Conservation (phyloP, 1,140 invertebrate genomes). For the Drosophila orena region DNA sequence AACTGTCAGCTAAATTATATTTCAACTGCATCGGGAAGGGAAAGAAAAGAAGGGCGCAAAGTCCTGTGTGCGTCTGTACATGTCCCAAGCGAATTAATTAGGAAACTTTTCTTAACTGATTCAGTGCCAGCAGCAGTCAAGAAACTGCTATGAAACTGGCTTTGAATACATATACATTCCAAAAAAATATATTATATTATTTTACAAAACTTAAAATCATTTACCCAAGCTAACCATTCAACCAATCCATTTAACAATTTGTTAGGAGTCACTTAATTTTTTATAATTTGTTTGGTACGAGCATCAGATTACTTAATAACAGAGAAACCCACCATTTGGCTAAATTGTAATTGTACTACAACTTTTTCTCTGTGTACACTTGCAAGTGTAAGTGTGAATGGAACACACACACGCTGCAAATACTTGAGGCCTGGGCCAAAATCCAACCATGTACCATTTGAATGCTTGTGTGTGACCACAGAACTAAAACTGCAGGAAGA, state of each 20-base stretch:
- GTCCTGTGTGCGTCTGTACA: constrained; percentile 29
- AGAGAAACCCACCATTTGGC: too few relatives aligned
- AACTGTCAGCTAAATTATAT: constrained; percentile 77
- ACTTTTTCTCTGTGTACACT: neutral
- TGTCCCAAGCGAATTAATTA: constrained; percentile 76
- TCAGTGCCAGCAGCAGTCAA: constrained; percentile 59
- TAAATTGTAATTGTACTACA: too few relatives aligned
- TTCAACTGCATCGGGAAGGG: constrained; percentile 38
- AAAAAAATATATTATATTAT: neutral
- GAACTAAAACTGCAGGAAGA: constrained; percentile 54
- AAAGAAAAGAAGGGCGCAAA: constrained; percentile 6
- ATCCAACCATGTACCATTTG: constrained; percentile 28
- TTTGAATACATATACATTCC: constrained; percentile 18
- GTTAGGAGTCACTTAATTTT: too few relatives aligned
- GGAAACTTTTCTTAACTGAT: constrained; percentile 83
- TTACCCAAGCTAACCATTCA: too few relatives aligned
- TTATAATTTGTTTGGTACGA: too few relatives aligned
- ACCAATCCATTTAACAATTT: too few relatives aligned
- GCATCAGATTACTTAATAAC: too few relatives aligned
- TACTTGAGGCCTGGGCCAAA: constrained; percentile 47
- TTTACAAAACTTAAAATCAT: neutral
- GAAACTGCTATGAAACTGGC: constrained; percentile 23
- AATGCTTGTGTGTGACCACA: constrained; percentile 35
- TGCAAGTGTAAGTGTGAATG: neutral
- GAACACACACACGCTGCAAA: constrained; percentile 40